Evolutionary conservation across 1,140 invertebrate species (phyloP).

Genomic region (Proales similis): DNA sequence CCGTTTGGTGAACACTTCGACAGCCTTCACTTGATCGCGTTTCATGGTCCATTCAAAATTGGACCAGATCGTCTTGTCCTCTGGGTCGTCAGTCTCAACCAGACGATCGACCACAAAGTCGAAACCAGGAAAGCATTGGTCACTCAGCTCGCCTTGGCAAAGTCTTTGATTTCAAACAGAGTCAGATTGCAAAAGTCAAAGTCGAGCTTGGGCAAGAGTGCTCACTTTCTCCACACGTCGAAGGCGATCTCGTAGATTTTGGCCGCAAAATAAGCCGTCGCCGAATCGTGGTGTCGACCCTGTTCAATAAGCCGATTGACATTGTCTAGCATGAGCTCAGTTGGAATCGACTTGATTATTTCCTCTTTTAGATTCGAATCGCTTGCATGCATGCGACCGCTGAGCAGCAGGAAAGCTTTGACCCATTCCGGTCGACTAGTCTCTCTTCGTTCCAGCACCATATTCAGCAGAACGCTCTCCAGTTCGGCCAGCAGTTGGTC

Average conservation of each 20-base stretch:
- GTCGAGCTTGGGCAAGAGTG: too few species aligned
- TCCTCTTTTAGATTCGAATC: too few species aligned
- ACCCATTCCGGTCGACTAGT: too few species aligned
- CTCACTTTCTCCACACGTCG: slow-evolving; percentile 34
- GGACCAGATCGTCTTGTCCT: slow-evolving; percentile 13
- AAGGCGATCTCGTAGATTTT: slow-evolving; percentile 8
- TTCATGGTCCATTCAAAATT: slow-evolving; percentile 31
- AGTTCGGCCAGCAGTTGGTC: too few species aligned
- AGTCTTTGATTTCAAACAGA: too few species aligned
- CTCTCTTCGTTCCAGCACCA: too few species aligned
- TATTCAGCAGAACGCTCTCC: too few species aligned
- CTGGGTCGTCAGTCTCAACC: slow-evolving; percentile 4
- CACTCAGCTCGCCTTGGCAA: neutral
- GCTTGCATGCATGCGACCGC: too few species aligned
- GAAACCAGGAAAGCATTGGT: slow-evolving; percentile 14
- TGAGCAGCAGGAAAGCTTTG: too few species aligned
- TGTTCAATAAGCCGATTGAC: slow-evolving; percentile 7
- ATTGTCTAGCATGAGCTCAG: too few species aligned
- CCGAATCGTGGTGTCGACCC: slow-evolving; percentile 5
- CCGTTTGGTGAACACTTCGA: slow-evolving; percentile 32
- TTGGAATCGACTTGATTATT: too few species aligned
- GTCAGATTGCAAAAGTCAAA: too few species aligned
- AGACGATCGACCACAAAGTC: slow-evolving; percentile 11
- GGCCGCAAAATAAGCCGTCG: neutral
- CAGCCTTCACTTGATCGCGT: slow-evolving; percentile 13